phyloP scores from a whole-genome alignment of 2,888 invertebrate species.

The Ariolimax columbianus region DNA sequence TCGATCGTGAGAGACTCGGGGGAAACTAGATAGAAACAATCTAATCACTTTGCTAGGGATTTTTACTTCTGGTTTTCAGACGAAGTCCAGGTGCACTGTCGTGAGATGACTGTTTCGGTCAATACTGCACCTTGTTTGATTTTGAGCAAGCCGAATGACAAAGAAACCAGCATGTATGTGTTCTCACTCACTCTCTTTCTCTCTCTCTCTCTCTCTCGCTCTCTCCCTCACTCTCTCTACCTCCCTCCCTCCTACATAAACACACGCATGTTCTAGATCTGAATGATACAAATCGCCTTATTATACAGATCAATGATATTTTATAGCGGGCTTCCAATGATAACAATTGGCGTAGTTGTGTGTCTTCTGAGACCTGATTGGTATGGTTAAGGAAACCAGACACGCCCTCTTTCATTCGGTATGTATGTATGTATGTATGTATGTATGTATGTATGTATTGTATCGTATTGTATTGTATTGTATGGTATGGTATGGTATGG shows the following conservation, averaged over 20 bases:
- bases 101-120: neutral
- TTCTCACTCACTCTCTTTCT: neutral
- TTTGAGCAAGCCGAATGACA: neutral
- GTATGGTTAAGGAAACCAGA: no score
- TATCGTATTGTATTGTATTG: no score
- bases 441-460: no score
- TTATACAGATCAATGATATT: neutral
- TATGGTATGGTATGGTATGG: no score
- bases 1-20: no score
- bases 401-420: no score
- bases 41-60: no score
- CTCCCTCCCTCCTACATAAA: no score
- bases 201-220: no score
- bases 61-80: neutral
- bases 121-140: slow-evolving; percentile 7
- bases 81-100: neutral
- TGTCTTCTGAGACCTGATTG: neutral
- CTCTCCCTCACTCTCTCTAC: no score
- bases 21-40: no score
- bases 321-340: neutral
- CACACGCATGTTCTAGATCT: neutral
- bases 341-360: neutral
- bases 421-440: no score
- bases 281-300: neutral
- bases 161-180: neutral